phyloP scores from a whole-genome alignment of 2,113 vertebrate genomes.

The Neolamprologus variostigma region DNA sequence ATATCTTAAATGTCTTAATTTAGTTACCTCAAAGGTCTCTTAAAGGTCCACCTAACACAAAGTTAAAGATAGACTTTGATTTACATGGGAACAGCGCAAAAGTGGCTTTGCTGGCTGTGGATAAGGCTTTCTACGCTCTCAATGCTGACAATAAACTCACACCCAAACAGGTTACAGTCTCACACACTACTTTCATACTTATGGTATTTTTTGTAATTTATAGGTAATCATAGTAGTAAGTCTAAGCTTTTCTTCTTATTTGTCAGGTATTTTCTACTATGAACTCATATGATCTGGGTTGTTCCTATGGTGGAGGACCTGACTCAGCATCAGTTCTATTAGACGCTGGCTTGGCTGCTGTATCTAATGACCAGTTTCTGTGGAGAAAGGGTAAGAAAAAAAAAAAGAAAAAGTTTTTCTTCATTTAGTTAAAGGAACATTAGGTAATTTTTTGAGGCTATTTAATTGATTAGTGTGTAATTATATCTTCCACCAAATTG shows the following conservation, averaged over 20 bases:
- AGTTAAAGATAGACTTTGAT: not conserved
- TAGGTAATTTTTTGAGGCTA: not conserved
- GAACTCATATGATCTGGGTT: conserved; percentile 77
- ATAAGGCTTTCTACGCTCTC: conserved; percentile 77
- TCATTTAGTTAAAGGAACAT: not conserved
- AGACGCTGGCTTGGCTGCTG: conserved; percentile 65
- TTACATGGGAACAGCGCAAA: conserved; percentile 34
- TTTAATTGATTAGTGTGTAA: not conserved
- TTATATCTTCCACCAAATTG: not conserved
- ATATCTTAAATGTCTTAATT: too few relatives aligned
- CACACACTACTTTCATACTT: not conserved
- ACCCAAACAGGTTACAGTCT: conserved; percentile 63
- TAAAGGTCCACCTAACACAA: too few relatives aligned
- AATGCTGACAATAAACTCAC: conserved; percentile 71
- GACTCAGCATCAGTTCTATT: conserved; percentile 30
- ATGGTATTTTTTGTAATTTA: not conserved
- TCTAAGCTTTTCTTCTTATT: not conserved
- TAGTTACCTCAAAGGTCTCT: too few relatives aligned
- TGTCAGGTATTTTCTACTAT: conserved; percentile 76
- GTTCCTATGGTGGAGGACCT: conserved; percentile 71
- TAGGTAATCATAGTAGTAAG: not conserved
- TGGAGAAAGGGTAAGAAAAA: not conserved
- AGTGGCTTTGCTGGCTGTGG: conserved; percentile 77
- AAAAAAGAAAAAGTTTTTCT: not conserved
- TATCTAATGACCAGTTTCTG: conserved; percentile 4